These are phyloP conservation scores for Epinotia ramella DNA, from an alignment of 2,888 invertebrate species.

Conservation along the genomic window DNA sequence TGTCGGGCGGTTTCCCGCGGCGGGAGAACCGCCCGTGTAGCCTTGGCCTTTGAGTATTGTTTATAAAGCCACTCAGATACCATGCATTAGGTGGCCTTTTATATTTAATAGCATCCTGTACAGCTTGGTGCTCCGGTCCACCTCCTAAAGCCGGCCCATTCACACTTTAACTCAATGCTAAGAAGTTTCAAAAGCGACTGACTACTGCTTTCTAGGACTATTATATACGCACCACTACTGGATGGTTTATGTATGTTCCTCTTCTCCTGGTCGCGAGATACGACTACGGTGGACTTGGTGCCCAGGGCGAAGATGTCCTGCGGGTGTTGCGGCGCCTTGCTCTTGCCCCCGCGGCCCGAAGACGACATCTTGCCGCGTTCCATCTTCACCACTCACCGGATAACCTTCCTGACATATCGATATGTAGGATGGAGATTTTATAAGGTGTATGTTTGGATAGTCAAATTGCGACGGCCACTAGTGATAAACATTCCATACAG, in stretches of 20 bases:
- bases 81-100: too few relatives aligned
- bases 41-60: too few relatives aligned
- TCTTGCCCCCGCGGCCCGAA: slow-evolving; percentile 88
- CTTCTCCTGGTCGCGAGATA: slow-evolving; percentile 86
- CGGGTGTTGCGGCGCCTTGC: slow-evolving; percentile 92
- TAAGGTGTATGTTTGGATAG: background rate
- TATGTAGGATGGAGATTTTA: background rate
- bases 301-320: slow-evolving; percentile 94
- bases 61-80: too few relatives aligned
- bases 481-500: background rate
- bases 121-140: too few relatives aligned
- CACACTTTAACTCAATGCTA: background rate
- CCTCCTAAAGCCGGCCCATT: background rate
- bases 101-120: too few relatives aligned
- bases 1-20: too few relatives aligned
- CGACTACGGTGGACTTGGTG: slow-evolving; percentile 88
- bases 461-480: background rate
- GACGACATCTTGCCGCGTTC: slow-evolving; percentile 89
- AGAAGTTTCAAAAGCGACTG: slow-evolving; percentile 8
- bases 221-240: slow-evolving; percentile 69
- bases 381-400: slow-evolving; percentile 74
- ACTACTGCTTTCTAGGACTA: too few relatives aligned
- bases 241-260: slow-evolving; percentile 86
- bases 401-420: slow-evolving; percentile 20
- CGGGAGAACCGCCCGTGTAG: too few relatives aligned